Evolutionary conservation across 2,888 invertebrate species (phyloP).

Genomic region (Drosophila subquinaria): DNA sequence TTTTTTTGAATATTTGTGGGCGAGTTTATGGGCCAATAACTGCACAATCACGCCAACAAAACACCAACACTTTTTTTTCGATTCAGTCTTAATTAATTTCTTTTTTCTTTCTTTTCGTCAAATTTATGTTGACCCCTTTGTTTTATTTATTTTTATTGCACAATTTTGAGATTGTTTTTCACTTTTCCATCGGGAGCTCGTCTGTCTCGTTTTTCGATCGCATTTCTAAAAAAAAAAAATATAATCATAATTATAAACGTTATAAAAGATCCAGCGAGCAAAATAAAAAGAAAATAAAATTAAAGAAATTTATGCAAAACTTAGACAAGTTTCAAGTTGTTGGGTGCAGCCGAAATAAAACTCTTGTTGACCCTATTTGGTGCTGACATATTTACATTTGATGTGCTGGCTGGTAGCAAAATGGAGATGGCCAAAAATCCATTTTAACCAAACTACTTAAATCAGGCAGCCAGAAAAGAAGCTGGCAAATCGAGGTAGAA

Average conservation of each 20-base stretch:
- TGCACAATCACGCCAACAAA: slow-evolving; percentile 48
- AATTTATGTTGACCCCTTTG: slow-evolving; percentile 43
- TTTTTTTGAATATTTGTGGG: slow-evolving; percentile 50
- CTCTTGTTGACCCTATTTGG: slow-evolving; percentile 56
- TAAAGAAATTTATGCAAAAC: slow-evolving; percentile 45
- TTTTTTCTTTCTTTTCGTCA: slow-evolving; percentile 21
- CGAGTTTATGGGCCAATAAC: slow-evolving; percentile 58
- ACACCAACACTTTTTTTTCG: slow-evolving; percentile 38
- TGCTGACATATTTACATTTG: slow-evolving; percentile 60
- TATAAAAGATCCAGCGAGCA: slow-evolving; percentile 18
- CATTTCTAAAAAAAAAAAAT: slow-evolving; percentile 57
- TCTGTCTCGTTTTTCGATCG: slow-evolving; percentile 52
- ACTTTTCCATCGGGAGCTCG: slow-evolving; percentile 45
- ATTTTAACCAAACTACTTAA: slow-evolving; percentile 33
- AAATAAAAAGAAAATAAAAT: slow-evolving; percentile 33
- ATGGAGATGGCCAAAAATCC: slow-evolving; percentile 33
- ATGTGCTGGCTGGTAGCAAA: slow-evolving; percentile 55
- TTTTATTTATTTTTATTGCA: slow-evolving; percentile 60
- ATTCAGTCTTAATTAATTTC: slow-evolving; percentile 51
- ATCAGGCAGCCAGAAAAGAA: slow-evolving; percentile 22
- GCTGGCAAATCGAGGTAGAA: slow-evolving; percentile 18
- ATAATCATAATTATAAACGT: slow-evolving; percentile 34
- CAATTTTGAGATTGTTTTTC: slow-evolving; percentile 58
- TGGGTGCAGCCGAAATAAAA: slow-evolving; percentile 43
- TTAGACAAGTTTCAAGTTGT: slow-evolving; percentile 22